Evolutionary conservation across 2,888 invertebrate genomes (phyloP).

Genomic region (Caenorhabditis sinica): DNA sequence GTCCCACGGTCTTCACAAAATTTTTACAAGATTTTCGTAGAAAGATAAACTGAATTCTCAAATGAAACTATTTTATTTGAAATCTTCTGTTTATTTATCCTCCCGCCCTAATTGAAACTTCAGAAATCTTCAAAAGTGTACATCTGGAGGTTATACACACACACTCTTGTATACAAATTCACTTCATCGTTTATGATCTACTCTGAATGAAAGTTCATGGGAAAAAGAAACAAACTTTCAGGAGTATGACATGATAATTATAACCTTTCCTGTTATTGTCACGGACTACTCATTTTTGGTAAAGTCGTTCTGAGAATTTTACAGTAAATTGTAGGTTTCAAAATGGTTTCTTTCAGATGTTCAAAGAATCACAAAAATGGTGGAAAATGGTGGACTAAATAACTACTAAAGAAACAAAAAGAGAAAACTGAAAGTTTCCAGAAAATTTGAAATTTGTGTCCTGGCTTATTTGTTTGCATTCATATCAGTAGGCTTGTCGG

Average conservation of each 20-base stretch:
- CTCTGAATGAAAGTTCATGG: neutral
- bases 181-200: neutral
- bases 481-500: conserved; percentile 34
- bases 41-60: neutral
- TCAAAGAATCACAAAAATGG: neutral
- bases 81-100: conserved; percentile 4
- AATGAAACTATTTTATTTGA: neutral
- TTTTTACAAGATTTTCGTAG: no score
- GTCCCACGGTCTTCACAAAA: neutral
- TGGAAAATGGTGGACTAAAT: neutral
- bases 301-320: neutral
- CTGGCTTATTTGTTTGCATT: conserved; percentile 17
- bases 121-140: conserved; percentile 1
- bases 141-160: conserved; percentile 16
- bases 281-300: neutral
- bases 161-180: neutral
- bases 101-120: neutral
- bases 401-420: no score
- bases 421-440: conserved; percentile 4
- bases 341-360: no score
- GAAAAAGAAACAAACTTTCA: conserved; percentile 5
- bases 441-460: neutral
- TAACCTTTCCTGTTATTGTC: conserved; percentile 14
- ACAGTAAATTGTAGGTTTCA: conserved; percentile 1
- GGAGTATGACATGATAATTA: conserved; percentile 30